phyloP scores from a whole-genome alignment of 35 echinoderm and acorn worm genomes.

The Lytechinus pictus region DNA sequence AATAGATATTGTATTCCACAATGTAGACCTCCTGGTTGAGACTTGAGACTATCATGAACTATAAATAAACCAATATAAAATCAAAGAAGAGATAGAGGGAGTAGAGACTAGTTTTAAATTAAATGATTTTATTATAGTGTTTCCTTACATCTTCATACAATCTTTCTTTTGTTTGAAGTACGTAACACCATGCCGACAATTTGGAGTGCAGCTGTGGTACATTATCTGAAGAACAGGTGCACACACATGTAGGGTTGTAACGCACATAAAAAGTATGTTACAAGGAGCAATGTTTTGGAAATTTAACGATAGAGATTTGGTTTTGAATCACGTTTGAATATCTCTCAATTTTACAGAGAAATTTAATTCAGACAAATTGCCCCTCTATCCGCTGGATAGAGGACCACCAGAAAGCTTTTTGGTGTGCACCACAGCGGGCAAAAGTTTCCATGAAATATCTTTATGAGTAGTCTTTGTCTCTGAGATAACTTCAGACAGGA shows the following conservation, averaged over 20 bases:
- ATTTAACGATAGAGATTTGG: background rate
- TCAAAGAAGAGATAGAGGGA: background rate
- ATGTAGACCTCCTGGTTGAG: too few relatives aligned
- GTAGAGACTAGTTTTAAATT: constrained; percentile 21
- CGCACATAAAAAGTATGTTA: background rate
- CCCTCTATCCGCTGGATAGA: background rate
- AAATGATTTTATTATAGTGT: background rate
- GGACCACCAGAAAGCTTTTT: background rate
- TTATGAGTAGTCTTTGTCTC: background rate
- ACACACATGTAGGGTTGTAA: background rate
- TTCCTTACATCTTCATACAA: constrained; percentile 20
- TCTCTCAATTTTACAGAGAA: background rate
- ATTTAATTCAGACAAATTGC: background rate
- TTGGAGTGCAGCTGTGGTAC: constrained; percentile 23
- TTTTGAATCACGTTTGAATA: constrained; percentile 21
- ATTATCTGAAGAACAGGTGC: constrained; percentile 13
- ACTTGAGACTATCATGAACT: too few relatives aligned
- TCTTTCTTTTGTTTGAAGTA: constrained; percentile 16
- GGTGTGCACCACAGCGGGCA: background rate
- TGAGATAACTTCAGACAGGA: background rate
- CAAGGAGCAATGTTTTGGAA: background rate
- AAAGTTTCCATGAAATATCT: background rate
- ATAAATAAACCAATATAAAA: too few relatives aligned
- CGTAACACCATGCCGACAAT: constrained; percentile 31
- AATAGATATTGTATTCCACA: too few relatives aligned